These are phyloP conservation scores for Pollicipes pollicipes DNA, from an alignment of 1,140 invertebrate genomes.

Conservation along the genomic window DNA sequence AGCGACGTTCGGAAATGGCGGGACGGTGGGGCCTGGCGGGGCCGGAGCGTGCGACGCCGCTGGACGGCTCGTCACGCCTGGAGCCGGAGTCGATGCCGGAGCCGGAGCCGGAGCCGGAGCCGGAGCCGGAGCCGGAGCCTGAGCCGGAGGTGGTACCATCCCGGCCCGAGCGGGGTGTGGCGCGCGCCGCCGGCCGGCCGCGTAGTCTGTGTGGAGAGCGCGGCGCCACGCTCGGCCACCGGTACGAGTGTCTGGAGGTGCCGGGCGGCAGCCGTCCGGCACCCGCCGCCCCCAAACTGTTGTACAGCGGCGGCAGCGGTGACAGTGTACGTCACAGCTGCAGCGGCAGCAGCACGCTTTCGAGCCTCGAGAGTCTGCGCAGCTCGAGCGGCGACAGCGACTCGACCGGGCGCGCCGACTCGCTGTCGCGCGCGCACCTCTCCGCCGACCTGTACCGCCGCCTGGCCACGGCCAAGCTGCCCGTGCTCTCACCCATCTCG, in stretches of 20 bases:
- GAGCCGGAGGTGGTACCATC: no score
- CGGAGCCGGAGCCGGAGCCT: no score
- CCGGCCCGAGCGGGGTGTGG: neutral
- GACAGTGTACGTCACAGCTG: neutral
- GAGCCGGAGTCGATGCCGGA: no score
- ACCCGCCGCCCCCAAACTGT: neutral
- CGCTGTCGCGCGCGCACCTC: constrained; percentile 34
- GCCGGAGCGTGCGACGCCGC: no score
- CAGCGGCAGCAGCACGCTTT: constrained; percentile 25
- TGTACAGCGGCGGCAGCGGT: neutral
- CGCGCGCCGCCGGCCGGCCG: no score
- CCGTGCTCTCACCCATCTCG: constrained; percentile 70
- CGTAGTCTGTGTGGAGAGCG: neutral
- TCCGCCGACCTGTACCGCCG: constrained; percentile 26
- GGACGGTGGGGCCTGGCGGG: neutral
- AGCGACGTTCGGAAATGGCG: neutral
- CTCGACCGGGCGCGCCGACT: constrained; percentile 22
- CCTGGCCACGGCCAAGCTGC: constrained; percentile 46
- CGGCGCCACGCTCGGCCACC: neutral
- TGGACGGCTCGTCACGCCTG: no score
- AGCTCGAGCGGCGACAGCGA: constrained; percentile 44
- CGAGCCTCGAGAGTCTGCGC: constrained; percentile 61
- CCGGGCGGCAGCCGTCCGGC: neutral
- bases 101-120: no score
- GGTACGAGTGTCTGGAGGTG: neutral